Conservation (phyloP, 2,888 invertebrate species). For the Elegia similella region DNA sequence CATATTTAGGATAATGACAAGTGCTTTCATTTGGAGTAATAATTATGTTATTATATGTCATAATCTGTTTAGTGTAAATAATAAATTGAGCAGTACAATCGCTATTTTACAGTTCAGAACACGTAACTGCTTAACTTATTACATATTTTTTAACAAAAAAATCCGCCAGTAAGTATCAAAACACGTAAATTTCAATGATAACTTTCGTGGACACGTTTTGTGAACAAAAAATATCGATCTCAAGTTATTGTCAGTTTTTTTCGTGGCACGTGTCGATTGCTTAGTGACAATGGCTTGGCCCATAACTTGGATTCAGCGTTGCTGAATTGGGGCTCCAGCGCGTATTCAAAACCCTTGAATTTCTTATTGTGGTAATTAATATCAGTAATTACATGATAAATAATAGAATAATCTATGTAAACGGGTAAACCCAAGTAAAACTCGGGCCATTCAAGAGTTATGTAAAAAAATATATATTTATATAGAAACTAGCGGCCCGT, state of each 20-base stretch:
- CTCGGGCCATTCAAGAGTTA: too few species aligned
- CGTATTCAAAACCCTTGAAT: not conserved
- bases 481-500: too few species aligned
- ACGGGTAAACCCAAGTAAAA: too few species aligned
- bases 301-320: conserved; percentile 24
- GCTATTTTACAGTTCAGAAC: not conserved
- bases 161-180: not conserved
- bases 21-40: too few species aligned
- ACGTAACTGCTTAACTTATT: not conserved
- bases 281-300: conserved; percentile 5
- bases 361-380: too few species aligned
- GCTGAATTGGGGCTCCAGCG: not conserved
- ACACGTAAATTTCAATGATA: conserved; percentile 13
- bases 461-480: too few species aligned
- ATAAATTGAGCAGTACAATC: not conserved
- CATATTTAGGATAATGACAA: too few species aligned
- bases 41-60: too few species aligned
- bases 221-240: conserved; percentile 5
- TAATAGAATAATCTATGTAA: too few species aligned
- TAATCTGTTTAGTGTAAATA: too few species aligned
- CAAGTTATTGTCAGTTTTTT: conserved; percentile 14
- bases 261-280: conserved; percentile 5
- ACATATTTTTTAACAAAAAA: not conserved
- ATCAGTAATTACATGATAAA: too few species aligned
- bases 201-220: conserved; percentile 9